These are phyloP conservation scores for Aphelenchoides avenae DNA, from an alignment of 1,140 invertebrate genomes.

Conservation along the genomic window DNA sequence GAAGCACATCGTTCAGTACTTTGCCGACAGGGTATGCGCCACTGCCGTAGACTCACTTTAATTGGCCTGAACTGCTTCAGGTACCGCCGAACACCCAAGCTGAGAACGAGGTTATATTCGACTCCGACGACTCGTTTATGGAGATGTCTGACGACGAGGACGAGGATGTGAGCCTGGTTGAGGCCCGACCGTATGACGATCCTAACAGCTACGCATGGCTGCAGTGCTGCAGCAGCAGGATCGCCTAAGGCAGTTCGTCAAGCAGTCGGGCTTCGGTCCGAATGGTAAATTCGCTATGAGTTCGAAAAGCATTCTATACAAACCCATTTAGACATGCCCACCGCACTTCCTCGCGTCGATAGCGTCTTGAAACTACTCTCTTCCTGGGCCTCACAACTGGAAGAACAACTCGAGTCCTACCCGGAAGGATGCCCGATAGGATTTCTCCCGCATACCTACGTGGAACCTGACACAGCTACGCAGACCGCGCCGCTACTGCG, in stretches of 20 bases:
- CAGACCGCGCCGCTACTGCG: constrained; percentile 74
- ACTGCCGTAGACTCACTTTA: too few species aligned
- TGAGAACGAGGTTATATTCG: constrained; percentile 79
- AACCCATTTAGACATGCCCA: constrained; percentile 51
- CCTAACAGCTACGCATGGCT: constrained; percentile 89
- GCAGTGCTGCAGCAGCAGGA: constrained; percentile 72
- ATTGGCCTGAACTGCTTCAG: too few species aligned
- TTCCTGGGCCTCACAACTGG: constrained; percentile 79
- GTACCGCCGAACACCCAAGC: too few species aligned
- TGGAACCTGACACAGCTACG: not conserved
- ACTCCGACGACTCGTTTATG: constrained; percentile 73
- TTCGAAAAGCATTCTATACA: too few species aligned
- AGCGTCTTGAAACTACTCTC: constrained; percentile 76
- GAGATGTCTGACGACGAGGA: constrained; percentile 59
- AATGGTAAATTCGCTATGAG: too few species aligned
- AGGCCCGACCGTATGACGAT: constrained; percentile 81
- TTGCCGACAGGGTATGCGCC: constrained; percentile 62
- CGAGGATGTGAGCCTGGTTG: constrained; percentile 63
- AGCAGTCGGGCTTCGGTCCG: constrained; percentile 81
- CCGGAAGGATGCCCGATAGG: constrained; percentile 63
- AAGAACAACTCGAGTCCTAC: constrained; percentile 67
- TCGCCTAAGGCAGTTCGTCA: constrained; percentile 74
- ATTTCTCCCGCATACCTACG: constrained; percentile 61
- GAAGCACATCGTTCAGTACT: constrained; percentile 64
- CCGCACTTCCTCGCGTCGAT: constrained; percentile 83